Evolutionary conservation across 1,140 invertebrate species (phyloP).

Genomic region (Asbolus verrucosus): DNA sequence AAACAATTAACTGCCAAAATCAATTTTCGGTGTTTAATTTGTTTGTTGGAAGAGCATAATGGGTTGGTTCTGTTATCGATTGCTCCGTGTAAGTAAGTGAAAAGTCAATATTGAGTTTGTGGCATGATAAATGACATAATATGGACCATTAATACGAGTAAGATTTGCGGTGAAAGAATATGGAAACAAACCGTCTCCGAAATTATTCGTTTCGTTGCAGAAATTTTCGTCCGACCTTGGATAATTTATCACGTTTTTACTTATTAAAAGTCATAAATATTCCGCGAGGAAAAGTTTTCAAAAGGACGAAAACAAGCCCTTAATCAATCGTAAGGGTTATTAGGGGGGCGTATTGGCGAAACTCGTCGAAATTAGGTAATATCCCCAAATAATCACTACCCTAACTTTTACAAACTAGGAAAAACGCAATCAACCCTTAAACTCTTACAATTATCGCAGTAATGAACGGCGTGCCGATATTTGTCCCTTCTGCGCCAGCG

Average conservation of each 20-base stretch:
- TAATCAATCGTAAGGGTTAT: constrained; percentile 25
- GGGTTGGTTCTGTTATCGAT: constrained; percentile 5
- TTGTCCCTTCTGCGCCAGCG: constrained; percentile 50
- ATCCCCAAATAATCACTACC: constrained; percentile 34
- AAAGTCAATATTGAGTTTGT: background rate
- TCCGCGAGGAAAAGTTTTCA: background rate
- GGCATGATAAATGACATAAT: constrained; percentile 16
- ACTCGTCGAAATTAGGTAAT: constrained; percentile 11
- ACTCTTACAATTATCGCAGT: constrained; percentile 52
- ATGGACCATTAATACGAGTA: constrained; percentile 4
- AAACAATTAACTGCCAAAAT: background rate
- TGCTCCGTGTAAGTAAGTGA: background rate
- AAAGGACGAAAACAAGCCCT: background rate
- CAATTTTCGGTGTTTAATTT: constrained; percentile 7
- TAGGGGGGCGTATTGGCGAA: background rate
- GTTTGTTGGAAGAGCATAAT: background rate
- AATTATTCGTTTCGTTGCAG: constrained; percentile 14
- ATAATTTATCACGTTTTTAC: constrained; percentile 31
- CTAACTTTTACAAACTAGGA: constrained; percentile 41
- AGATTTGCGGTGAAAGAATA: constrained; percentile 2
- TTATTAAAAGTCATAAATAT: constrained; percentile 46
- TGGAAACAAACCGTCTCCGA: background rate
- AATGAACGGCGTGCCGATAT: constrained; percentile 51
- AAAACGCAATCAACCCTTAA: constrained; percentile 50
- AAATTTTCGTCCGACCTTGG: constrained; percentile 17